These are phyloP conservation scores for Lampris megalopsis DNA, from an alignment of 2,113 vertebrate species.

Conservation along the genomic window DNA sequence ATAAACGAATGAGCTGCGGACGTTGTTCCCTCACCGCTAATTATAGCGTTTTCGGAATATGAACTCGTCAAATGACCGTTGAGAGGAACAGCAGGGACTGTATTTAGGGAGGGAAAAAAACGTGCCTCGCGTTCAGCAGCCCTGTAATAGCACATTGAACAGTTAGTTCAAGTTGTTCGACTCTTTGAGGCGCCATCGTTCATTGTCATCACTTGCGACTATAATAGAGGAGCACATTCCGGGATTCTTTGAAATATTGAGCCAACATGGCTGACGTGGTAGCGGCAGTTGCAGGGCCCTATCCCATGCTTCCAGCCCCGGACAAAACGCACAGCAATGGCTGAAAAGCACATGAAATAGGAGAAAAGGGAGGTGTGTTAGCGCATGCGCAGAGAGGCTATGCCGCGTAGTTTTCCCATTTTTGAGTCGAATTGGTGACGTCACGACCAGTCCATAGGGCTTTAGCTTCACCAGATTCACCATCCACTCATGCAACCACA, in stretches of 20 bases:
- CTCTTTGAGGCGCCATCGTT: neutral
- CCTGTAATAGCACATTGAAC: neutral
- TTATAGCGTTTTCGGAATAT: too few relatives aligned
- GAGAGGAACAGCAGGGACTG: too few relatives aligned
- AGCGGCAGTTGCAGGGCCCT: slow-evolving; percentile 42
- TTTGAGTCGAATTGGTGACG: slow-evolving; percentile 70
- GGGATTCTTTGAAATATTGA: slow-evolving; percentile 12
- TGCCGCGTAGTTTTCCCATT: slow-evolving; percentile 52
- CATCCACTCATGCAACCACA: slow-evolving; percentile 74
- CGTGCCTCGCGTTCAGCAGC: too few relatives aligned
- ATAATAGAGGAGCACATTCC: neutral
- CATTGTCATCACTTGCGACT: neutral
- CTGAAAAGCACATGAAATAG: slow-evolving; percentile 52
- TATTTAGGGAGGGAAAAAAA: too few relatives aligned
- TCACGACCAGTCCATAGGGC: slow-evolving; percentile 72
- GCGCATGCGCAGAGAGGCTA: slow-evolving; percentile 63
- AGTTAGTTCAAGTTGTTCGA: neutral
- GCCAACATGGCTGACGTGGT: slow-evolving; percentile 62
- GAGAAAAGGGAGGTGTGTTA: slow-evolving; percentile 55
- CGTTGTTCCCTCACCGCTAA: too few relatives aligned
- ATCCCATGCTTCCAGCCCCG: slow-evolving; percentile 33
- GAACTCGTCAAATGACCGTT: too few relatives aligned
- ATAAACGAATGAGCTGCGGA: too few relatives aligned
- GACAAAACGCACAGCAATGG: neutral
- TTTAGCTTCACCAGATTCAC: slow-evolving; percentile 54